Evolutionary conservation across 2,888 invertebrate species (phyloP).

Genomic region (Bedellia somnulentella): DNA sequence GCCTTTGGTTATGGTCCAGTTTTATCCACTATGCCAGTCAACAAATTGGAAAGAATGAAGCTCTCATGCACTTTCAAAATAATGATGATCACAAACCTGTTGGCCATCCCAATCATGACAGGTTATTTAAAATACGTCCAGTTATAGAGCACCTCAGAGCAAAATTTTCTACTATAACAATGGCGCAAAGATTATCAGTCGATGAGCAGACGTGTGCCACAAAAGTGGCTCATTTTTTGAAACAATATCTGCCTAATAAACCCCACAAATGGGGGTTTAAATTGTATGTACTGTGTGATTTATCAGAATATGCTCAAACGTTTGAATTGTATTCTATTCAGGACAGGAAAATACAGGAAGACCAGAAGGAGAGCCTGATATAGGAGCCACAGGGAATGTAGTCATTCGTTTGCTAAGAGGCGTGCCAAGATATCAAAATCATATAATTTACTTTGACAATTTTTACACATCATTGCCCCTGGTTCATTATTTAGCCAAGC

Average conservation of each 20-base stretch:
- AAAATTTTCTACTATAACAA: slow-evolving; percentile 12
- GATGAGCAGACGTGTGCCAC: slow-evolving; percentile 12
- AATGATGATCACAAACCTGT: slow-evolving; percentile 15
- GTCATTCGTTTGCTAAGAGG: not conserved
- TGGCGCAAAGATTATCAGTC: slow-evolving; percentile 9
- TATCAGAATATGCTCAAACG: slow-evolving; percentile 4
- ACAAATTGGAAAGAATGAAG: slow-evolving; percentile 16
- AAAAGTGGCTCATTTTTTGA: slow-evolving; percentile 9
- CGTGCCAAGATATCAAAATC: slow-evolving; percentile 1
- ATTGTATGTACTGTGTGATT: not conserved
- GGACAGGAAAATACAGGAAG: slow-evolving; percentile 1
- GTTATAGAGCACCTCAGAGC: slow-evolving; percentile 2
- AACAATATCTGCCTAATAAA: slow-evolving; percentile 6
- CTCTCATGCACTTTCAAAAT: slow-evolving; percentile 15
- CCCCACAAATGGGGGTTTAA: slow-evolving; percentile 5
- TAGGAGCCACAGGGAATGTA: not conserved
- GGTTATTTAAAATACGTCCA: slow-evolving; percentile 1
- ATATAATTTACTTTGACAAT: slow-evolving; percentile 3
- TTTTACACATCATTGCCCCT: slow-evolving; percentile 2
- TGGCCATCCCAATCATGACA: slow-evolving; percentile 7
- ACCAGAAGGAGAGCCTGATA: slow-evolving; percentile 1
- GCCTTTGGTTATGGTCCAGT: slow-evolving; percentile 13
- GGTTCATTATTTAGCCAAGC: too few relatives aligned
- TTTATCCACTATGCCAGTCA: slow-evolving; percentile 15
- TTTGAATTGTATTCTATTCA: slow-evolving; percentile 7